Evolutionary conservation across 2,888 invertebrate genomes (phyloP).

Genomic region (Drosophila parthenogenetica): DNA sequence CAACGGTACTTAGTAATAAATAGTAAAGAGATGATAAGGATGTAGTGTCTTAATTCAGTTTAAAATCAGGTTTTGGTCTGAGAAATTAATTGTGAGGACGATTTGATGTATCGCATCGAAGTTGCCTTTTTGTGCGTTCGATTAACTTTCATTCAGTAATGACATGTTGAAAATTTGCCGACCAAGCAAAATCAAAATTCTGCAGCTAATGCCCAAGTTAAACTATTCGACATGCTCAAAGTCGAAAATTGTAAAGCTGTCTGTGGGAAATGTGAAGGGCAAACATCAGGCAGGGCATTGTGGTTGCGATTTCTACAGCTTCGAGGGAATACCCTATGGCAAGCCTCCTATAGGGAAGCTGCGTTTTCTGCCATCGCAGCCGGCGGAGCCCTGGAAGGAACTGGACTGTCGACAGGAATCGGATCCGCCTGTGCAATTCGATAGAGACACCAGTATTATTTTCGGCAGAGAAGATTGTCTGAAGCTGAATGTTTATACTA

Average conservation of each 20-base stretch:
- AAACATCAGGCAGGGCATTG: slow-evolving; percentile 65
- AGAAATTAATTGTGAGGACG: too few species aligned
- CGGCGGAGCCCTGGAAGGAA: slow-evolving; percentile 83
- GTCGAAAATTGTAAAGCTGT: slow-evolving; percentile 49
- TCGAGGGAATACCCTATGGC: slow-evolving; percentile 80
- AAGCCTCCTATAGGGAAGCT: slow-evolving; percentile 71
- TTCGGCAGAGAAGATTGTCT: slow-evolving; percentile 80
- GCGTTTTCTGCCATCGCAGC: slow-evolving; percentile 79
- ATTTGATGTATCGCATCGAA: not conserved
- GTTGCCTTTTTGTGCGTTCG: slow-evolving; percentile 20
- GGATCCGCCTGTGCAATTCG: slow-evolving; percentile 57
- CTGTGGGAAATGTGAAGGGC: slow-evolving; percentile 73
- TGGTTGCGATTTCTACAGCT: slow-evolving; percentile 67
- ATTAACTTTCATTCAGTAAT: slow-evolving; percentile 20
- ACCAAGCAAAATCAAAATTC: slow-evolving; percentile 21
- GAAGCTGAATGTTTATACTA: slow-evolving; percentile 76
- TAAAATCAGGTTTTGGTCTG: too few species aligned
- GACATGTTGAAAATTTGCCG: slow-evolving; percentile 47
- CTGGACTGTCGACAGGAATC: slow-evolving; percentile 61
- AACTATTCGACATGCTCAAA: slow-evolving; percentile 14
- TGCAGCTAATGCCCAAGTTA: slow-evolving; percentile 12
- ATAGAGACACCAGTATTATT: slow-evolving; percentile 49
- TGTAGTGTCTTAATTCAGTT: too few species aligned
- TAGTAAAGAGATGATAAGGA: too few species aligned
- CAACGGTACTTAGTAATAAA: too few species aligned